These are phyloP conservation scores for Aphis gossypii DNA, from an alignment of 1,140 invertebrate species.

Conservation along the genomic window DNA sequence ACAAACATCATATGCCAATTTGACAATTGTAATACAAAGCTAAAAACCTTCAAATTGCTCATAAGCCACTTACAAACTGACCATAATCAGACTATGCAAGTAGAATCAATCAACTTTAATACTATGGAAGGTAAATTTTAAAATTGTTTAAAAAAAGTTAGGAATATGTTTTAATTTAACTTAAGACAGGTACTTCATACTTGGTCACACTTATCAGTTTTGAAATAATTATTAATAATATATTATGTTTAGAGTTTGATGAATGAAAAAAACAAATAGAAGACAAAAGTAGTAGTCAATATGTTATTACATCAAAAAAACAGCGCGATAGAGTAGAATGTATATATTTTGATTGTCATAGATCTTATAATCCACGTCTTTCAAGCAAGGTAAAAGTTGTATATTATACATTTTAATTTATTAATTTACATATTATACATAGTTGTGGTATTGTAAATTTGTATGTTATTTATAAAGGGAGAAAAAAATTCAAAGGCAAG, in stretches of 20 bases:
- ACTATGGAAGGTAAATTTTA: background rate
- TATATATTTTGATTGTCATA: slow-evolving; percentile 14
- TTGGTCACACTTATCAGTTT: no score
- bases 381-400: background rate
- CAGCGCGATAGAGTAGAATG: background rate
- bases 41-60: no score
- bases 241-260: background rate
- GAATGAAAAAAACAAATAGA: background rate
- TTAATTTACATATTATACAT: no score
- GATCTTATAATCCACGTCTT: background rate
- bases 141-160: no score
- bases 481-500: background rate
- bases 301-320: background rate
- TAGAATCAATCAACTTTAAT: background rate
- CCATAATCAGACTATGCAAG: background rate
- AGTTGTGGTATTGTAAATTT: no score
- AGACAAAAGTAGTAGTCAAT: background rate
- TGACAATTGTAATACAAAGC: no score
- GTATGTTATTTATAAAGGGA: no score
- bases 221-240: background rate
- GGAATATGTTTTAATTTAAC: no score
- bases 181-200: no score
- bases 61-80: no score
- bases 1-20: no score
- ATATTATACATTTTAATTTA: no score